Evolutionary conservation across 2,113 vertebrate genomes (phyloP), one percentile per base, ranked within the genome.

Genomic region (Ameiurus melas): DNA sequence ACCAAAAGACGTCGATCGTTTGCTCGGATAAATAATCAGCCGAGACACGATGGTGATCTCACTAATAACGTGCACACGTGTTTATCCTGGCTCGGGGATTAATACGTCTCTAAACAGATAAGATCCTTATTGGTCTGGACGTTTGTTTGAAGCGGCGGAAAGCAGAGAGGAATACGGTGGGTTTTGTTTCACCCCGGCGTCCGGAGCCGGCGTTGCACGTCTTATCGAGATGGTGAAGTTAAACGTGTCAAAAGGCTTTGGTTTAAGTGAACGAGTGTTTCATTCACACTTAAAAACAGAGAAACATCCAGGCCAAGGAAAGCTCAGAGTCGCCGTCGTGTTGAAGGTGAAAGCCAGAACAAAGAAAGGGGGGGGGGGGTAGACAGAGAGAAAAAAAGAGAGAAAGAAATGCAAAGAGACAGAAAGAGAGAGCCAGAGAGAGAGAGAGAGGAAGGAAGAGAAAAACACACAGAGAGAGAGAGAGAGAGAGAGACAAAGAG

Each of bases 11-110:
- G 19, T 75, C 89, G 90, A 91, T 87, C 89, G 73, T 91, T 91
- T 92, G 87, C 92, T 88, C 88, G 66, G 89, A 91, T 90, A 93
- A 94, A 94, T 92, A 93, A 94, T 94, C 93, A 91, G 91, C 90
- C 90, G 85, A 88, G 86, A 91, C 90, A 90, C 90, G 33, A 89
- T 78, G 64, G 92, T 5, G 92, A 92, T 91, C 84, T 73, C 22
- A 36, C 20, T 75, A 13, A 7, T 43, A 75, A 88, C 6, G 68
- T 91, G 85, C 30, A 19, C 0, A 90, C 90, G 60, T 90, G 88
- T 93, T 94, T 93, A 87, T 20, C 77, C 89, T 94, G 92, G 92
- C 92, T 3, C 85, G 30, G 84, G 57, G 75, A 85, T 91, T 90
- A 89, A 87, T 91, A 91, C 75, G 60, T 84, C 87, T 85, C 83